Conservation (phyloP, 2,113 vertebrate genomes). For the Struthidea cinerea region DNA sequence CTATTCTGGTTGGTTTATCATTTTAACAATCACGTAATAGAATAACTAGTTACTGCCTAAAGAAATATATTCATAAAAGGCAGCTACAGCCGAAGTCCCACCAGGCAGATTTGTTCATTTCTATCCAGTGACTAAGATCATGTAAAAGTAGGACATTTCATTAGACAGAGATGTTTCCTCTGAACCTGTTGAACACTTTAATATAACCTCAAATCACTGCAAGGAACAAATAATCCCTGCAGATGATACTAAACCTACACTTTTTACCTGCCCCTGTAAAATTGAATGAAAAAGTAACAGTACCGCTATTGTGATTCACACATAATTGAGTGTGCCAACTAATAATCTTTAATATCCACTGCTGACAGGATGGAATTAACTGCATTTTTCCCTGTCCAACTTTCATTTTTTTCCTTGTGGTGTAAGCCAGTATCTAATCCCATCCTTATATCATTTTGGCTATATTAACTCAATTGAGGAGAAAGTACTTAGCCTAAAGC, state of each 20-base stretch:
- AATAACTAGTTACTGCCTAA: not conserved
- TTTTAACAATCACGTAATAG: not conserved
- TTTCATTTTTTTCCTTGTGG: constrained; percentile 75
- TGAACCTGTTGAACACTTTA: not conserved
- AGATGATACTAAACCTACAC: constrained; percentile 66
- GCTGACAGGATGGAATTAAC: constrained; percentile 99
- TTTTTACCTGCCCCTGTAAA: constrained; percentile 75
- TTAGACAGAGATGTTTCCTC: not conserved
- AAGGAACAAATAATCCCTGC: constrained; percentile 43
- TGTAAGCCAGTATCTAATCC: constrained; percentile 85
- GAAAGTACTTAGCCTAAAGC: constrained; percentile 56
- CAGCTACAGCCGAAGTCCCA: not conserved
- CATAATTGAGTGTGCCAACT: constrained; percentile 74
- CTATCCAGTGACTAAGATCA: not conserved
- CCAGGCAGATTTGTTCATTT: not conserved
- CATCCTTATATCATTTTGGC: constrained; percentile 71
- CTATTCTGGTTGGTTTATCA: not conserved
- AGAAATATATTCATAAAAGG: not conserved
- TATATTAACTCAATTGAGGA: constrained; percentile 67
- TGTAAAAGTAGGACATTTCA: not conserved
- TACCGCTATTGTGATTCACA: constrained; percentile 85
- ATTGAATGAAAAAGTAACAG: constrained; percentile 85
- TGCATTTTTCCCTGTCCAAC: constrained; percentile 77
- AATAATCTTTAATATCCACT: constrained; percentile 95
- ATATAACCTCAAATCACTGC: not conserved